These are phyloP conservation scores for Abscondita cerata DNA, from an alignment of 2,888 invertebrate genomes.

Conservation along the genomic window DNA sequence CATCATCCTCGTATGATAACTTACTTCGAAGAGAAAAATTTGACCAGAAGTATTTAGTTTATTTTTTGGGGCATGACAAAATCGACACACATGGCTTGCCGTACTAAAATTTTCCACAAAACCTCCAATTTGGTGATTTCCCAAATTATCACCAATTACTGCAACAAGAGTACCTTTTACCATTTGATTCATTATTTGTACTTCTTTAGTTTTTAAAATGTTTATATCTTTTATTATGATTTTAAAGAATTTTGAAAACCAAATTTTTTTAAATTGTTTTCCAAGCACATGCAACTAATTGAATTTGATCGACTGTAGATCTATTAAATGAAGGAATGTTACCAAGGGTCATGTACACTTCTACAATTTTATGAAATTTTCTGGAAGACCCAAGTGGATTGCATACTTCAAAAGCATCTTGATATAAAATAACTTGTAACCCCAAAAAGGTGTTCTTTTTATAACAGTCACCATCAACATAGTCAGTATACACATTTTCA, in stretches of 20 bases:
- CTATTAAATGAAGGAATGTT: constrained; percentile 43
- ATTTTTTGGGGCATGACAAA: constrained; percentile 30
- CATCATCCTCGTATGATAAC: constrained; percentile 10
- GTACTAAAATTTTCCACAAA: constrained; percentile 40
- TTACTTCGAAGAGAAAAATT: constrained; percentile 9
- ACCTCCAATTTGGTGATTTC: constrained; percentile 39
- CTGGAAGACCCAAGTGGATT: constrained; percentile 46
- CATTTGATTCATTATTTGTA: constrained; percentile 24
- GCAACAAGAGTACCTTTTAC: constrained; percentile 40
- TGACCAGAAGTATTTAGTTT: not conserved
- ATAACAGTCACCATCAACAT: constrained; percentile 26
- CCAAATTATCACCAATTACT: constrained; percentile 39
- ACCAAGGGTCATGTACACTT: constrained; percentile 44
- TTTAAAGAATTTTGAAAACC: constrained; percentile 39
- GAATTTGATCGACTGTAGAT: constrained; percentile 41
- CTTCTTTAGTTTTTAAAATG: constrained; percentile 40
- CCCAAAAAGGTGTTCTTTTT: constrained; percentile 33
- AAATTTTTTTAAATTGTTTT: constrained; percentile 41
- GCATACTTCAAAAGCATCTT: constrained; percentile 47
- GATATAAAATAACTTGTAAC: constrained; percentile 46
- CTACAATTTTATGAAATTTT: constrained; percentile 46
- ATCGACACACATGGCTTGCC: constrained; percentile 38
- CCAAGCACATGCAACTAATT: constrained; percentile 45
- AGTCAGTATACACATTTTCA: constrained; percentile 10
- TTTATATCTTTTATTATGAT: constrained; percentile 40